Conservation (phyloP, 2,797 vertebrate species). For the Melopsittacus undulatus region DNA sequence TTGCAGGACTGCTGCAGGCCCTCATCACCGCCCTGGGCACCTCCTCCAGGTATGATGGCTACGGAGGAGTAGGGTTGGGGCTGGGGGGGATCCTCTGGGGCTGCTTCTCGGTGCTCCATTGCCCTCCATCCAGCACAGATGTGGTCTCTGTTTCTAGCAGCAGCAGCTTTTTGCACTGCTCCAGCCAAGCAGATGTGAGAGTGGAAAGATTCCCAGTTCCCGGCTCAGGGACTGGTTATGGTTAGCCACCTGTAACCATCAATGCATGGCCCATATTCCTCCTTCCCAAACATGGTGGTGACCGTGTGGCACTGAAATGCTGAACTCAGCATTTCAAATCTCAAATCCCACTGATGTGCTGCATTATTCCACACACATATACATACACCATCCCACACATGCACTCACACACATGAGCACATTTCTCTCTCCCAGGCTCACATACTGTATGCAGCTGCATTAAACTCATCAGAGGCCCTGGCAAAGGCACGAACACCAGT, state of each 20-base stretch:
- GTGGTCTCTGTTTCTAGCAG: not conserved
- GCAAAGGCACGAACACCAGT: not conserved
- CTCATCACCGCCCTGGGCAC: constrained; percentile 95
- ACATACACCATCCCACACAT: not conserved
- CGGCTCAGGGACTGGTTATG: not conserved
- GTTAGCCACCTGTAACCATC: not conserved
- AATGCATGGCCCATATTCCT: not conserved
- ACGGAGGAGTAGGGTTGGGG: not conserved
- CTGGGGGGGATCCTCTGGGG: not conserved
- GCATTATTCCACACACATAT: not conserved
- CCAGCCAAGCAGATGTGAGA: not conserved
- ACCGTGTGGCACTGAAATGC: not conserved
- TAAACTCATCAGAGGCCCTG: not conserved
- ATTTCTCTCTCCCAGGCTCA: not conserved
- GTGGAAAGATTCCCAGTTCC: not conserved
- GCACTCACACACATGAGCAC: not conserved
- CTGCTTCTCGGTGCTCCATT: not conserved
- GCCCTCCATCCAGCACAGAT: not conserved
- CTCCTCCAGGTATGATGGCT: constrained; percentile 86
- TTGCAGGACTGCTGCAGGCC: constrained; percentile 92
- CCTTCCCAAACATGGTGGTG: not conserved
- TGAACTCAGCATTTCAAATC: not conserved
- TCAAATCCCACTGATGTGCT: not conserved
- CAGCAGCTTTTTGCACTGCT: not conserved
- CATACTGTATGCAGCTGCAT: not conserved